Percentiles rank a stretch among this genome's conserved stretches.
Evolutionary conservation across 2,113 vertebrate genomes (phyloP).

Genomic region (Tyrannus savana): DNA sequence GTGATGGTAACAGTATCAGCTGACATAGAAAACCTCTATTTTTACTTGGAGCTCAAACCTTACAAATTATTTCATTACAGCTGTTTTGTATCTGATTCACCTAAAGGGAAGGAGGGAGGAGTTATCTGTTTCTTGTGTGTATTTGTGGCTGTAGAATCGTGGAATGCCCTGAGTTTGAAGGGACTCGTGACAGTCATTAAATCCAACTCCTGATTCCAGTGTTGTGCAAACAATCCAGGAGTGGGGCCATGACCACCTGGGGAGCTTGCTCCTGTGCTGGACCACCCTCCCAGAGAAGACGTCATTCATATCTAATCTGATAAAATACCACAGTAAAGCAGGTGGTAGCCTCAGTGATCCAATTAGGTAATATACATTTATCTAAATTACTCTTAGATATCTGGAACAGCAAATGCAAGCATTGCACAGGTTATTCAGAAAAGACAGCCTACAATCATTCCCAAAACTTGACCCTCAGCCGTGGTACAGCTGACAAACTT

Average conservation of each 20-base stretch:
- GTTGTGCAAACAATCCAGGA: background rate
- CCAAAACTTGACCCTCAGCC: background rate
- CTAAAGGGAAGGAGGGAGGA: background rate
- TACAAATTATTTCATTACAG: background rate
- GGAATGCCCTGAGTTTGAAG: background rate
- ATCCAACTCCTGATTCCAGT: background rate
- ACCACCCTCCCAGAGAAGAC: background rate
- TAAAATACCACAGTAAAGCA: background rate
- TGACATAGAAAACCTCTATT: background rate
- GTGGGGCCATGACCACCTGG: background rate
- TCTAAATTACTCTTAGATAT: background rate
- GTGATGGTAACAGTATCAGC: background rate
- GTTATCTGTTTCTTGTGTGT: background rate
- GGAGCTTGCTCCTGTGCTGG: background rate
- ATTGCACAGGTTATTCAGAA: background rate
- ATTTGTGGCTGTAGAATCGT: background rate
- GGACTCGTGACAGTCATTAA: background rate
- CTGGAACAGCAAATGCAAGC: background rate
- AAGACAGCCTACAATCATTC: background rate
- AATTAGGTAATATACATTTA: background rate
- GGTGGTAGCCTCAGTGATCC: background rate
- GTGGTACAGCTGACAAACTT: background rate
- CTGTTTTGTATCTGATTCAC: background rate
- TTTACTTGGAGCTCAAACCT: background rate
- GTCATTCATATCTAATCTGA: background rate